Conservation (phyloP, 2,113 vertebrate species). For the rat (Rattus norvegicus) region DNA sequence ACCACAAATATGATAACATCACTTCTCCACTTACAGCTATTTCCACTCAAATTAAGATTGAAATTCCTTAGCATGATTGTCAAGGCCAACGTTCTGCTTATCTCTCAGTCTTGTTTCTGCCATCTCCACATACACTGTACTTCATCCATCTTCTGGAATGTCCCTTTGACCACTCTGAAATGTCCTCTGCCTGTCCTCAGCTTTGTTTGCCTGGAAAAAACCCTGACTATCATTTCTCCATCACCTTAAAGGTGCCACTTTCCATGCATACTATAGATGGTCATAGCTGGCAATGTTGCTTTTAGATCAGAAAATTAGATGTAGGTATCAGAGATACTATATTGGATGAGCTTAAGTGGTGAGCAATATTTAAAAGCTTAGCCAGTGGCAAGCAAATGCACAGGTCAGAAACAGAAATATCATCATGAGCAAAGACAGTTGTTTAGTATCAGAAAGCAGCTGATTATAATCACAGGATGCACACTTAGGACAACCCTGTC, state of each 20-base stretch:
- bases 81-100: background rate
- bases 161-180: background rate
- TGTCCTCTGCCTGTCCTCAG: background rate
- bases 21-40: background rate
- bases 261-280: background rate
- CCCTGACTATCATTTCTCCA: background rate
- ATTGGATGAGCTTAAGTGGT: background rate
- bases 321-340: background rate
- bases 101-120: background rate
- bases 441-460: background rate
- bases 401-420: background rate
- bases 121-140: background rate
- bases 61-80: background rate
- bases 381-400: background rate
- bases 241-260: background rate
- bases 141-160: background rate
- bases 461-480: background rate
- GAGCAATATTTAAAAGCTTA: conserved; percentile 26
- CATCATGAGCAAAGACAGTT: background rate
- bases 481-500: background rate
- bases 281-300: background rate
- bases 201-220: background rate
- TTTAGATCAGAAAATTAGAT: background rate
- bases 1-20: background rate
- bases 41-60: background rate